Evolutionary conservation across 1,140 invertebrate species (phyloP), one percentile per base, ranked within the genome.

Genomic region (Hylaeus anthracinus): DNA sequence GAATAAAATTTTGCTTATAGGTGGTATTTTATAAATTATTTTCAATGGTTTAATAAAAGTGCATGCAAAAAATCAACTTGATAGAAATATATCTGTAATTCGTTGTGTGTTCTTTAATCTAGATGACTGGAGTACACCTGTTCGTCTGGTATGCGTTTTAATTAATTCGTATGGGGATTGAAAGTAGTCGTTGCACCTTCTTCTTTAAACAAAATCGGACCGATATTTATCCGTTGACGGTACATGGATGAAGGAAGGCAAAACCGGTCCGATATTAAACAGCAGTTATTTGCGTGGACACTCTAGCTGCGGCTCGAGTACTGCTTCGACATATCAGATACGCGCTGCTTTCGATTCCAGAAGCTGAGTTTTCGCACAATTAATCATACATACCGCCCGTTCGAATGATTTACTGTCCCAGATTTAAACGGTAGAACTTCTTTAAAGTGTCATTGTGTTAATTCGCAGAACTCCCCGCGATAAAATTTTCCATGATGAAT

Each of bases 231-330:
- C 51, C 41, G 15, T 26, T 37, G 77, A 64, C 69, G 69, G 45
- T 56, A 43, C 60, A 45, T 39, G 71, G 37, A 51, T n/a, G 63
- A 56, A 61, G 45, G 77, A 43, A 80, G 56, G 72, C 10, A 55
- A 60, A 81, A 81, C 79, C 79, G 79, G 79, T 81, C 64, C 61
- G 64, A 75, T 61, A 60, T 81, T 67, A 75, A 74, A 75, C 58
- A 48, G 65, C 79, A 74, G 61, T 75, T 61, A 81, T 81, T 81
- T 63, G 5, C 72, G 45, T 45, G 48, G 56, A 61, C 61, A 12
- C 60, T 75, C 63, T 67, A 75, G 48, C 72, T 37, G 72, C 37
- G 14, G 37, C 26, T 6, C 51, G 43, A 37, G 43, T 26, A 55
- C 43, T 15, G 61, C 48, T 9, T 51, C n/a, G 12, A 63, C 43